Base-by-base conservation (phyloP, 2,113 vertebrate species). In the Sakesphorus luctuosus region DNA sequence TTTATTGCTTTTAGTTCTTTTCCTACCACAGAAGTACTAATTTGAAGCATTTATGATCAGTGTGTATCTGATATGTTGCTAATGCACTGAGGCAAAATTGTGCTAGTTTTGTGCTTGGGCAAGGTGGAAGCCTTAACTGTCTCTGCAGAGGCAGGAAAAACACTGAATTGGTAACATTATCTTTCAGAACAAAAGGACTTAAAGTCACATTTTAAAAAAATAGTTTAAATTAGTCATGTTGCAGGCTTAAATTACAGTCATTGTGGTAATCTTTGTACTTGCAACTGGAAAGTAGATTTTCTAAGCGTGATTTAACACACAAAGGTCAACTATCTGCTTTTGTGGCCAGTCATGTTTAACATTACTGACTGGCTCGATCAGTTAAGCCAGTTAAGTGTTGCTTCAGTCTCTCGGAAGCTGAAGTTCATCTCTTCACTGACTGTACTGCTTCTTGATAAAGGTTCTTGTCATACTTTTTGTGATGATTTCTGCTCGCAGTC, bases 231-330 rank as follows among this genome's bases (percentile, higher is more conserved):
- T 86, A 62, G 38, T 49, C 40, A 35, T 59, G 9, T 93, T 96
- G 38, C 40, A 75, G 36, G 11, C n/a, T 87, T 86, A 93, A 87
- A 63, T 73, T 47, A 10, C 38, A 50, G 26, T 91, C 44, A 53
- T 33, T 66, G 35, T 63, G 55, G 43, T 88, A 90, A 74, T 90
- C 78, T 89, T 87, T 67, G 35, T 87, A 49, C 73, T 92, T 94
- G 85, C 50, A 84, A 53, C 44, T 94, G 62, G 56, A 56, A 88
- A 65, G 52, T 38, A 56, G 50, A 40, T 86, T 91, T 91, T 33
- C 47, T 43, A 79, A 63, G 83, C 40, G 26, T 50, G 40, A 47
- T 84, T 75, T 93, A 78, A 80, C 33, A 74, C 47, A 38, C 36
- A 58, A 44, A 92, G 73, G 63, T 91, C 83, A 94, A 50, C 61